A percentile compares a stretch with the other conserved stretches of the same genome.
Conservation (phyloP, 2,888 invertebrate genomes). For the Drosophila incognita region DNA sequence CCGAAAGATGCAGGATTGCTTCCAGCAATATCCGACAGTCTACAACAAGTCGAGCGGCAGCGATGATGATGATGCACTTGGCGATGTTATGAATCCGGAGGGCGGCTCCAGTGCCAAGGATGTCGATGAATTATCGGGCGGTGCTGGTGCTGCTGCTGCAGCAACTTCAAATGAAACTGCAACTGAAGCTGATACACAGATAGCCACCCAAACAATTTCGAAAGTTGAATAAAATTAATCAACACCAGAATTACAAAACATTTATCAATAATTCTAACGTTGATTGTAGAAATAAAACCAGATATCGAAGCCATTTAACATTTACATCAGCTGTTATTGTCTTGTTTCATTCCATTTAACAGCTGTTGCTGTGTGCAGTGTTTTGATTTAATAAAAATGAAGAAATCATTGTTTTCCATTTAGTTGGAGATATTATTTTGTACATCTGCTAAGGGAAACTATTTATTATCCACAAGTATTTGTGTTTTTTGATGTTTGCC, state of each 20-base stretch:
- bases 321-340: slow-evolving; percentile 20
- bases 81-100: slow-evolving; percentile 73
- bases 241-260: slow-evolving; percentile 3
- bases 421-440: background rate
- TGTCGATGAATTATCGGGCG: slow-evolving; percentile 52
- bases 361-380: slow-evolving; percentile 15
- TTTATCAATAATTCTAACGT: background rate
- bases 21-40: slow-evolving; percentile 93
- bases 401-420: background rate
- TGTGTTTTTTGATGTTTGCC: background rate
- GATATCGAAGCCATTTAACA: background rate
- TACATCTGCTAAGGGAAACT: background rate
- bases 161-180: background rate
- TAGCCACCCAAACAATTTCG: slow-evolving; percentile 32
- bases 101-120: slow-evolving; percentile 54
- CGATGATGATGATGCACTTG: slow-evolving; percentile 86
- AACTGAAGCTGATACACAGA: slow-evolving; percentile 17
- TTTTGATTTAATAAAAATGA: background rate
- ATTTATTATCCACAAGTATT: background rate
- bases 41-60: slow-evolving; percentile 91
- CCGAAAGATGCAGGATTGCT: slow-evolving; percentile 95
- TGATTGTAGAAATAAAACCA: background rate
- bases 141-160: slow-evolving; percentile 40
- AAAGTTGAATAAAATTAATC: slow-evolving; percentile 42
- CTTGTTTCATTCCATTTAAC: slow-evolving; percentile 16